A percentile compares a stretch with the other conserved stretches of the same genome.
Conservation (phyloP, 23 tunicate species). For the Trididemnum nubilum region DNA sequence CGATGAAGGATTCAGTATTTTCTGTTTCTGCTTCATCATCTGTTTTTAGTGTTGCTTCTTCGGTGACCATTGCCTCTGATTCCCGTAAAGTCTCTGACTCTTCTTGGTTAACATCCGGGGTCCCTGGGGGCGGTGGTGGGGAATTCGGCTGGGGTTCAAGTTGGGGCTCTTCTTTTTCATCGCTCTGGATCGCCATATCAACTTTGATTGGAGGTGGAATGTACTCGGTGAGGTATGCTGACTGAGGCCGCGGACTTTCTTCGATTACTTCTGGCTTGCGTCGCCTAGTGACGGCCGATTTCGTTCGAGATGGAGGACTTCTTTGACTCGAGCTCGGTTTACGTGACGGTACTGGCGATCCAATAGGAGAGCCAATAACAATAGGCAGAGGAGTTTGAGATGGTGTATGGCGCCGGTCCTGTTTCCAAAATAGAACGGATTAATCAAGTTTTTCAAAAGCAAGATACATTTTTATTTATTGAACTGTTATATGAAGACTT, state of each 20-base stretch:
- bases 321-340: slow-evolving; percentile 11
- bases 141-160: slow-evolving; percentile 32
- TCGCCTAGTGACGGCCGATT: slow-evolving; percentile 5
- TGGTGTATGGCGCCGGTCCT: slow-evolving; percentile 1
- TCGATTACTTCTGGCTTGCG: neutral
- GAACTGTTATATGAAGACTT: too few species aligned
- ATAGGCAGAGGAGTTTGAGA: slow-evolving; percentile 30
- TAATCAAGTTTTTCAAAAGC: too few species aligned
- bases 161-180: slow-evolving; percentile 7
- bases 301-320: slow-evolving; percentile 4
- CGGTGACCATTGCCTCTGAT: neutral
- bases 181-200: slow-evolving; percentile 65
- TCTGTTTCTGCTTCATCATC: neutral
- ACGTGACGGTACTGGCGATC: slow-evolving; percentile 47
- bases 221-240: slow-evolving; percentile 35
- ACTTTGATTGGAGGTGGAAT: slow-evolving; percentile 34
- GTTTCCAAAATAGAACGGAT: too few species aligned
- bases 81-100: slow-evolving; percentile 11
- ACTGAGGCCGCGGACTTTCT: slow-evolving; percentile 17
- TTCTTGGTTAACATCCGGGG: neutral
- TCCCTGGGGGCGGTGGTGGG: slow-evolving; percentile 15
- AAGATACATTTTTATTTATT: too few species aligned
- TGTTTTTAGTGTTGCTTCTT: neutral
- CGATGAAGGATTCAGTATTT: neutral
- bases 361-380: slow-evolving; percentile 62